Conservation (phyloP, 2,797 vertebrate species). For the Danio albolineatus region DNA sequence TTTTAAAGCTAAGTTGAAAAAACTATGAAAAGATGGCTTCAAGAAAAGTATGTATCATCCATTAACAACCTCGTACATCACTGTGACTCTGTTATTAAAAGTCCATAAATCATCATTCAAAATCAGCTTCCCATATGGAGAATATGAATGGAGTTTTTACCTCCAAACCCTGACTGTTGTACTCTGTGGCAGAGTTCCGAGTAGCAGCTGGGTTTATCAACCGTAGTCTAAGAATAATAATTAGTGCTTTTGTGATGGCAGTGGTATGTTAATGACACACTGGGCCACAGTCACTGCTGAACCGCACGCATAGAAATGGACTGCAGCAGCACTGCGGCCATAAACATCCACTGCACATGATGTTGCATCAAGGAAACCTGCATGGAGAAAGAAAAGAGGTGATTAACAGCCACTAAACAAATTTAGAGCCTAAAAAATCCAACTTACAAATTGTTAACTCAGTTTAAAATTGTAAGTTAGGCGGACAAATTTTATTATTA, state of each 20-base stretch:
- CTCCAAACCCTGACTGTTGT: neutral
- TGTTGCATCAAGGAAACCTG: conserved; percentile 19
- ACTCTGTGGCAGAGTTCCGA: conserved; percentile 50
- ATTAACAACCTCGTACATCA: neutral
- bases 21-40: neutral
- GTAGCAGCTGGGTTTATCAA: conserved; percentile 65
- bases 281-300: conserved; percentile 34
- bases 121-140: neutral
- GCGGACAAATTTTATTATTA: no score
- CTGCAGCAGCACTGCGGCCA: conserved; percentile 4
- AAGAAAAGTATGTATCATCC: neutral
- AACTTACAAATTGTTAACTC: no score
- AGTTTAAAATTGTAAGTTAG: no score
- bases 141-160: neutral
- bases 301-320: conserved; percentile 16
- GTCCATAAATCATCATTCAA: neutral
- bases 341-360: conserved; percentile 19
- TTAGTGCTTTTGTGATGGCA: conserved; percentile 61
- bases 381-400: neutral
- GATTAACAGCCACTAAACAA: neutral
- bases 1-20: neutral
- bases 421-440: conserved; percentile 10
- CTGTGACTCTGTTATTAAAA: neutral
- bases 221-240: conserved; percentile 62
- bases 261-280: conserved; percentile 61